phyloP scores from a whole-genome alignment of 1,140 invertebrate species.

The Drosophila santomea region DNA sequence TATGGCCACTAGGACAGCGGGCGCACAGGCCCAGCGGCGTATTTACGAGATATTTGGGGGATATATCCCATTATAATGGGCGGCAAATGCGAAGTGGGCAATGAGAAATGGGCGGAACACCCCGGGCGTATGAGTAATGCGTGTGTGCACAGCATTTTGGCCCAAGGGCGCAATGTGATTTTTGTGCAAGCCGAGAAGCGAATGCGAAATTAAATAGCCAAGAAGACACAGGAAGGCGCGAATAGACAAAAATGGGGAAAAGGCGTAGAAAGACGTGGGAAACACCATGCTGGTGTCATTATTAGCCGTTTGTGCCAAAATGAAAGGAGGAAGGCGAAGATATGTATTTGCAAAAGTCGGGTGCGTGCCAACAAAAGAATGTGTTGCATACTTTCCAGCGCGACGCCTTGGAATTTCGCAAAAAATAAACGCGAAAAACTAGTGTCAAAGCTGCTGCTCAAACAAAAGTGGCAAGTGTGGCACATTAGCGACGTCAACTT shows the following conservation, averaged over 20 bases:
- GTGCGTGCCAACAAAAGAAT: constrained; percentile 55
- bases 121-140: constrained; percentile 64
- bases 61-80: constrained; percentile 23
- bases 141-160: constrained; percentile 20
- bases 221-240: constrained; percentile 12
- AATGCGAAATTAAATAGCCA: constrained; percentile 69
- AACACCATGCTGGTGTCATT: constrained; percentile 16
- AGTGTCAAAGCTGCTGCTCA: constrained; percentile 13
- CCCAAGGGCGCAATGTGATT: constrained; percentile 60
- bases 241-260: background rate
- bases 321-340: constrained; percentile 5
- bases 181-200: constrained; percentile 62
- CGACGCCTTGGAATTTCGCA: constrained; percentile 36
- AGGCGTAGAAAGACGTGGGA: background rate
- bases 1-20: constrained; percentile 39
- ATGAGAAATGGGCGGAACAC: constrained; percentile 10
- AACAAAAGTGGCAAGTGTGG: constrained; percentile 43
- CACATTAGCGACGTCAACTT: constrained; percentile 53
- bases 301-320: constrained; percentile 38
- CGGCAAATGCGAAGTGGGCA: constrained; percentile 6
- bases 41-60: constrained; percentile 24
- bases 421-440: constrained; percentile 27
- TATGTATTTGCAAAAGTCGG: constrained; percentile 42
- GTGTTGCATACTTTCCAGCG: constrained; percentile 71
- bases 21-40: constrained; percentile 29